These are phyloP conservation scores for Sakesphorus luctuosus DNA, from an alignment of 2,113 vertebrate species.

Conservation along the genomic window DNA sequence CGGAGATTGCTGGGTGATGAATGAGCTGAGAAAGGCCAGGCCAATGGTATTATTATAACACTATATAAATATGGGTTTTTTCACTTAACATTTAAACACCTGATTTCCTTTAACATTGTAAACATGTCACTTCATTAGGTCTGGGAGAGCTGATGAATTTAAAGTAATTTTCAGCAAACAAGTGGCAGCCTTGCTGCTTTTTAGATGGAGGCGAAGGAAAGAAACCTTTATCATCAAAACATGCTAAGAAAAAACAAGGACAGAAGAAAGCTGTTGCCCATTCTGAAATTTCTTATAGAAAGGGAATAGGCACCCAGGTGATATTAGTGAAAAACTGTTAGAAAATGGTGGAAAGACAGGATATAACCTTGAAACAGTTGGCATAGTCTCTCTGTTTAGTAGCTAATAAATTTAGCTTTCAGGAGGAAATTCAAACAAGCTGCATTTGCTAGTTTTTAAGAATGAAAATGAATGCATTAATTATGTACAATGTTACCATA, in stretches of 20 bases:
- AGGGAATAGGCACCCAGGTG: not conserved
- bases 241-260: not conserved
- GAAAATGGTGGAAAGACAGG: not conserved
- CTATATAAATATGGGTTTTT: constrained; percentile 77
- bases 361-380: constrained; percentile 15
- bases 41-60: constrained; percentile 70
- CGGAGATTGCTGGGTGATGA: constrained; percentile 52
- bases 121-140: constrained; percentile 75
- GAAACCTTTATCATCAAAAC: not conserved
- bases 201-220: not conserved
- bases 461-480: constrained; percentile 35
- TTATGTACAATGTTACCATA: constrained; percentile 25
- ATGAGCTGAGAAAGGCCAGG: constrained; percentile 75
- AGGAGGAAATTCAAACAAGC: constrained; percentile 21
- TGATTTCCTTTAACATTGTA: constrained; percentile 78
- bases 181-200: constrained; percentile 2
- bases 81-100: constrained; percentile 73
- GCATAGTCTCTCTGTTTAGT: not conserved
- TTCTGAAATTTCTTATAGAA: not conserved
- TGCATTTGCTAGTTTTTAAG: constrained; percentile 40
- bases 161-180: constrained; percentile 36
- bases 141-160: constrained; percentile 67
- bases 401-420: constrained; percentile 61
- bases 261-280: not conserved
- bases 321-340: constrained; percentile 8